Conservation (phyloP, 2,113 vertebrate genomes). For the Oncorhynchus mykiss region DNA sequence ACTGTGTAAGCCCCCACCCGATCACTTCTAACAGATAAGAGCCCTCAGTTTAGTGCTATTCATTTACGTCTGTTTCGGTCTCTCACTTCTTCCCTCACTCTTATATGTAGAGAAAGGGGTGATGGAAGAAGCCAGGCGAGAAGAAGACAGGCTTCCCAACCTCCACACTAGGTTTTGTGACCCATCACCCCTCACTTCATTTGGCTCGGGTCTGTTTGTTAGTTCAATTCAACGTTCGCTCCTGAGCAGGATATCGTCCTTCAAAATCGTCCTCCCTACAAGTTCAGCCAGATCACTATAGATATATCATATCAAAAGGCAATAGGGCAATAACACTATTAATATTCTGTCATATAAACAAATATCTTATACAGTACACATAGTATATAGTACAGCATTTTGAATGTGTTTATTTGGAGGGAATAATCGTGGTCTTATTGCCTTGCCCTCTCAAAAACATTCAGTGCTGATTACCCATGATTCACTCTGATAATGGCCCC, state of each 20-base stretch:
- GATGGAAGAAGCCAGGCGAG: slow-evolving; percentile 40
- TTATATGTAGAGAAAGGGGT: slow-evolving; percentile 23
- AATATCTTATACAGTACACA: too few relatives aligned
- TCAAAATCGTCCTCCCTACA: background rate
- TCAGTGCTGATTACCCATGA: too few relatives aligned
- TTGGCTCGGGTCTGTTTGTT: slow-evolving; percentile 17
- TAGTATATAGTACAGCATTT: too few relatives aligned
- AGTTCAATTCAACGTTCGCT: slow-evolving; percentile 8
- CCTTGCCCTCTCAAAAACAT: too few relatives aligned
- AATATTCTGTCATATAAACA: too few relatives aligned
- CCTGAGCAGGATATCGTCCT: too few relatives aligned
- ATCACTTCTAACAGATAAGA: slow-evolving; percentile 37
- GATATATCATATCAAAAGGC: too few relatives aligned
- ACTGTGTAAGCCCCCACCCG: slow-evolving; percentile 48
- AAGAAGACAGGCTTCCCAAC: slow-evolving; percentile 1
- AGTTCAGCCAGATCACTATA: too few relatives aligned
- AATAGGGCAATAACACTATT: too few relatives aligned
- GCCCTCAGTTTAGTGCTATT: slow-evolving; percentile 29
- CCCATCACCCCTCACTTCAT: slow-evolving; percentile 13
- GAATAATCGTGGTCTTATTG: too few relatives aligned
- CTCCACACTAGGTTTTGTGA: slow-evolving; percentile 7
- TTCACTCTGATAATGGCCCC: too few relatives aligned
- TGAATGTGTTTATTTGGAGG: too few relatives aligned
- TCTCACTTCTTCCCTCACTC: background rate
- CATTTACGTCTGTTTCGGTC: slow-evolving; percentile 26